Evolutionary conservation across 2,113 vertebrate genomes (phyloP).

Genomic region (Passer montanus): DNA sequence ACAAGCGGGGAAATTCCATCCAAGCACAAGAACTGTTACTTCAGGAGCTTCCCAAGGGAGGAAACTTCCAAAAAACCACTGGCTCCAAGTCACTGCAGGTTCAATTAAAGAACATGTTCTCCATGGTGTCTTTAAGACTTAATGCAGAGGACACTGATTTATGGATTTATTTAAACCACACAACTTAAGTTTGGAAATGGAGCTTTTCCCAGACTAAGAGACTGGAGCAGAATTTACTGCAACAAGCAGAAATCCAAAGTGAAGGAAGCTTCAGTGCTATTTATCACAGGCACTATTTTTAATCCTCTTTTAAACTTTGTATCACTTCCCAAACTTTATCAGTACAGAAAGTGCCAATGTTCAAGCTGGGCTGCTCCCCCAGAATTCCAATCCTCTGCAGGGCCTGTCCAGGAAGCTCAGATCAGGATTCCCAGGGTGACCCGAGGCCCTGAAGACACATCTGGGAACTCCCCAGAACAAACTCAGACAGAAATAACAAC

Average conservation of each 20-base stretch:
- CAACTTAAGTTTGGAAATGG: background rate
- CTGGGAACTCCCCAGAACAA: background rate
- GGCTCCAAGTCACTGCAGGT: background rate
- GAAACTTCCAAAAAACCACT: background rate
- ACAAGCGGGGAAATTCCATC: background rate
- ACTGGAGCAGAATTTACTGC: background rate
- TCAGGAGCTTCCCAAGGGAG: background rate
- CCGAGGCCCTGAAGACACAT: background rate
- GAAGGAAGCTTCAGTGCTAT: background rate
- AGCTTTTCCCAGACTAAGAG: background rate
- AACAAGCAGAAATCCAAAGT: background rate
- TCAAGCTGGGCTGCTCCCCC: background rate
- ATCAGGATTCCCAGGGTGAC: background rate
- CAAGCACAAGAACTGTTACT: background rate
- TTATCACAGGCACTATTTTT: background rate
- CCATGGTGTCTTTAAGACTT: background rate
- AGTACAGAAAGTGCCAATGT: background rate
- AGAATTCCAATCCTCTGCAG: background rate
- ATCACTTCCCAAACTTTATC: background rate
- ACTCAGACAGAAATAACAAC: background rate
- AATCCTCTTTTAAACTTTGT: accelerated
- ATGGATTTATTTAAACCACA: background rate
- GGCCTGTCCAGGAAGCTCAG: background rate
- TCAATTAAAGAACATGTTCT: background rate
- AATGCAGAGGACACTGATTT: background rate